Evolutionary conservation across 2,888 invertebrate genomes (phyloP), one percentile per base, ranked within the genome.

Genomic region (Cheiracanthium punctorium): DNA sequence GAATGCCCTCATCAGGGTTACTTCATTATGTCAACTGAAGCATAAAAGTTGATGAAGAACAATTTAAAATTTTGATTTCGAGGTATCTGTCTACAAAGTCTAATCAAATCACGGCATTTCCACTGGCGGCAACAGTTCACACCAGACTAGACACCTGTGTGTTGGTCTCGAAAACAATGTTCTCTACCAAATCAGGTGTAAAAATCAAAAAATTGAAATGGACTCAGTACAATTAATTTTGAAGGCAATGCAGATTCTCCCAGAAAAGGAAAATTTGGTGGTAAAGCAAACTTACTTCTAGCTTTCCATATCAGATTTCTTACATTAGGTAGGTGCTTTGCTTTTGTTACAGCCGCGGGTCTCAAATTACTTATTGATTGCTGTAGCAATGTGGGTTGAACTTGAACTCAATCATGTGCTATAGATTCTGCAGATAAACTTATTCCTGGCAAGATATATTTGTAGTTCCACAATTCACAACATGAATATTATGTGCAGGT

Each of bases 21-120:
- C 24, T 58, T 58, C 24, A 58, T n/a, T 58, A 58, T 58, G 37
- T 37, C 37, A 37, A 37, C 10, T 37, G 37, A 37, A 37, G 7
- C 10, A 58, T n/a, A 24, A 58, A 58, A 20, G 58, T 58, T 58
- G 24, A 8, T 24, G 24, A 58, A 58, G 14, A 8, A 58, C 24
- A 58, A 58, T 24, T 58, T 58, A 14, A 20, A 58, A 58, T 58
- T 58, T 58, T 58, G 58, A 14, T 58, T 58, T 58, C 17, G 58
- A 20, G 58, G 58, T 8, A 58, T 58, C 24, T 58, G 7, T 58
- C 93, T 94, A 88, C 94, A 33, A 37, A 32, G 37, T 33, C 37
- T 12, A 70, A 70, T 24, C 7, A 32, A 70, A 70, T 24, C 7
- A 32, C 29, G 10, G 10, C 37, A 70, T 70, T 70, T 32, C 70